Percentiles rank a stretch among this genome's conserved stretches.
These are phyloP conservation scores for Reinhardtius hippoglossoides DNA, from an alignment of 2,113 vertebrate species.

Conservation along the genomic window DNA sequence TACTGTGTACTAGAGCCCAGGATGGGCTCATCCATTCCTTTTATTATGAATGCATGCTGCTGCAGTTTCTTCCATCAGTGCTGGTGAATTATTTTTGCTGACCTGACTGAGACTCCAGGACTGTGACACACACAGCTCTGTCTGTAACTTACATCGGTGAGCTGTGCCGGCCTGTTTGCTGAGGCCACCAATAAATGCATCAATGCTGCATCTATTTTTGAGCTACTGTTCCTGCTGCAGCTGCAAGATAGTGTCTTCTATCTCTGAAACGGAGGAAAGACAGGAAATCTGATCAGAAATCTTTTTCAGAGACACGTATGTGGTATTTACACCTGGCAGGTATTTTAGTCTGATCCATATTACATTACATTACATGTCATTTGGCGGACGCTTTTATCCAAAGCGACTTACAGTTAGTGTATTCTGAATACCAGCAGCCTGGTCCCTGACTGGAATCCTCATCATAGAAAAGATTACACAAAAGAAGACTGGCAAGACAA, in stretches of 20 bases:
- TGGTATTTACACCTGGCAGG: not conserved
- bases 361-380: no score
- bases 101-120: not conserved
- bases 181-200: conserved; percentile 16
- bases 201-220: no score
- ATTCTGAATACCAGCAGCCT: not conserved
- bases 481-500: no score
- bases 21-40: conserved; percentile 4
- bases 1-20: conserved; percentile 28
- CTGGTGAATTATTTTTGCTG: conserved; percentile 21
- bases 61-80: conserved; percentile 22
- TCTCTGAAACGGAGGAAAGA: not conserved
- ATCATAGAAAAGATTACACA: no score
- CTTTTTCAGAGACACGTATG: not conserved
- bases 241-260: not conserved
- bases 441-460: not conserved
- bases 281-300: not conserved
- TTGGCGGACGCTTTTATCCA: no score
- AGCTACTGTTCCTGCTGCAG: not conserved
- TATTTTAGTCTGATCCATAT: conserved; percentile 1
- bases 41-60: conserved; percentile 37
- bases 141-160: conserved; percentile 20
- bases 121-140: conserved; percentile 23
- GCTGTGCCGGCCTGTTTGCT: conserved; percentile 18
- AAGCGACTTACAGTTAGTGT: no score